Evolutionary conservation across 2,888 invertebrate species (phyloP).

Genomic region (Nezara viridula): DNA sequence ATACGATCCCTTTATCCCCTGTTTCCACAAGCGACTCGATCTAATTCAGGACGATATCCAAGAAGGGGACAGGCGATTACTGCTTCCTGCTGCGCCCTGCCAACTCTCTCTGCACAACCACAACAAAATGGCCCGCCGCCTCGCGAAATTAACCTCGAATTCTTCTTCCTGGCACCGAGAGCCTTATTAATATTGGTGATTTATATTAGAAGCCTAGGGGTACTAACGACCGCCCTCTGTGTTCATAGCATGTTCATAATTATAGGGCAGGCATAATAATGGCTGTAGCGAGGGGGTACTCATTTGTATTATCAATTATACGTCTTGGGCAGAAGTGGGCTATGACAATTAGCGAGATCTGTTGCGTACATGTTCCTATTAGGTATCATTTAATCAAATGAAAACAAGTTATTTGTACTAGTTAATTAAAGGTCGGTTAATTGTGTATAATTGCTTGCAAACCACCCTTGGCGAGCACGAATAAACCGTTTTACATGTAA

Average conservation of each 20-base stretch:
- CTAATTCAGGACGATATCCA: not conserved
- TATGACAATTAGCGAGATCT: conserved; percentile 9
- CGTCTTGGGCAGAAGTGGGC: not conserved
- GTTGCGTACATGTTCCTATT: not conserved
- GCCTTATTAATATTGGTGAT: conserved; percentile 20
- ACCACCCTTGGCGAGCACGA: not conserved
- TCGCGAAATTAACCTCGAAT: conserved; percentile 21
- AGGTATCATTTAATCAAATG: not conserved
- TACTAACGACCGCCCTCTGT: not conserved
- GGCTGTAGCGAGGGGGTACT: not conserved
- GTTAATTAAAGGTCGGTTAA: not conserved
- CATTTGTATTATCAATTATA: conserved; percentile 18
- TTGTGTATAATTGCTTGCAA: not conserved
- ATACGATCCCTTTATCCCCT: not conserved
- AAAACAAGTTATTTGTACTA: not conserved
- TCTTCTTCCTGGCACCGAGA: not conserved
- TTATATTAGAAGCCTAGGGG: not conserved
- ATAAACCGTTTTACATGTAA: too few species aligned
- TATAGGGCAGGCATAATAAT: not conserved
- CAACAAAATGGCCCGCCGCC: not conserved
- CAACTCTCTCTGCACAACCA: not conserved
- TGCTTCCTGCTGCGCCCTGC: not conserved
- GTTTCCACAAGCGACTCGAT: not conserved
- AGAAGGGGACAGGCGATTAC: not conserved
- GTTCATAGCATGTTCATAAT: not conserved